phyloP scores from a whole-genome alignment of 1,140 invertebrate species.

The Scaptodrosophila lebanonensis region DNA sequence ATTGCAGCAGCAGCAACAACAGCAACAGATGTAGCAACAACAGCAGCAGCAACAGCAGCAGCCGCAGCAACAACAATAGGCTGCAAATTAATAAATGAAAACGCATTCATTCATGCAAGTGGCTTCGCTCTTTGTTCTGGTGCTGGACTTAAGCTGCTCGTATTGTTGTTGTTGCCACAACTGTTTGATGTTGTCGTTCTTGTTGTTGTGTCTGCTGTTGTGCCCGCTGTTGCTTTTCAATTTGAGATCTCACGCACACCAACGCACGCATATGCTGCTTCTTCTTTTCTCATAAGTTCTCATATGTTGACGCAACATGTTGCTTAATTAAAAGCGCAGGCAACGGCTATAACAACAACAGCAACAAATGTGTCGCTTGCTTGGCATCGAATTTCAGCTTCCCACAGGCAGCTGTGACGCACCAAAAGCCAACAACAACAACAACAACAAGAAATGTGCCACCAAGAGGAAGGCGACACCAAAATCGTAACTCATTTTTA shows the following conservation, averaged over 20 bases:
- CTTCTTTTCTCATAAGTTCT: slow-evolving; percentile 28
- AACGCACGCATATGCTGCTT: too few relatives aligned
- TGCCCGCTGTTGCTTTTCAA: too few relatives aligned
- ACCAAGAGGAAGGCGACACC: too few relatives aligned
- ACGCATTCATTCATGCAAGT: slow-evolving; percentile 68
- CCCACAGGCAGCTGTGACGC: slow-evolving; percentile 10
- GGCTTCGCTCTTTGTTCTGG: slow-evolving; percentile 12
- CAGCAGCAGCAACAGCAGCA: slow-evolving; percentile 11
- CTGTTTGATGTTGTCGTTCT: slow-evolving; percentile 8
- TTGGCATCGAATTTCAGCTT: slow-evolving; percentile 41
- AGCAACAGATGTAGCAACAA: slow-evolving; percentile 5
- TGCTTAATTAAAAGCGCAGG: slow-evolving; percentile 48
- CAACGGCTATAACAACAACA: slow-evolving; percentile 6
- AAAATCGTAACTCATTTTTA: slow-evolving; percentile 46
- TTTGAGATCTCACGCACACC: too few relatives aligned
- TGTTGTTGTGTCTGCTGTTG: not conserved
- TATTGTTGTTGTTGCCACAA: slow-evolving; percentile 15
- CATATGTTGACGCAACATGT: slow-evolving; percentile 62
- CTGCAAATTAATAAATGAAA: slow-evolving; percentile 68
- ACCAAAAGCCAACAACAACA: too few relatives aligned
- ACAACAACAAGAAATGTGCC: too few relatives aligned
- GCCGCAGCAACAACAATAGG: slow-evolving; percentile 35
- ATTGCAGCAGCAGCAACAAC: slow-evolving; percentile 26
- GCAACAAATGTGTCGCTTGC: slow-evolving; percentile 35
- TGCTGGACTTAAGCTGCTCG: too few relatives aligned